These are phyloP conservation scores for Hyperoplus lanceolatus DNA, from an alignment of 2,797 vertebrate species.

Conservation along the genomic window DNA sequence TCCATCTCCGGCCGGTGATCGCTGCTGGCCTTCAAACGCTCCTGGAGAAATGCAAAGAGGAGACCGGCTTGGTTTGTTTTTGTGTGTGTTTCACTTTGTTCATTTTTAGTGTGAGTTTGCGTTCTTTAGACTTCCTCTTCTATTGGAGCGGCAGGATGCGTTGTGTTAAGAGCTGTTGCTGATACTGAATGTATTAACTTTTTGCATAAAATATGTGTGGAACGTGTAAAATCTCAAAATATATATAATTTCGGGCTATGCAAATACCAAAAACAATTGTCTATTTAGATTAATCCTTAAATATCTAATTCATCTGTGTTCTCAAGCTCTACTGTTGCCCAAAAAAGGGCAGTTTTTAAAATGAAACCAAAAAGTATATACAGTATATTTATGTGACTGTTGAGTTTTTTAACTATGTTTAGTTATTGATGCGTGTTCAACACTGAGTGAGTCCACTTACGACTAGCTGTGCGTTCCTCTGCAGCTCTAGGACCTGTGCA, in stretches of 20 bases:
- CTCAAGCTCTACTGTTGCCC: too few species aligned
- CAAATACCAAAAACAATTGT: too few species aligned
- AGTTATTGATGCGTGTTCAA: neutral
- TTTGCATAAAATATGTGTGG: neutral
- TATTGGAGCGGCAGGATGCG: conserved; percentile 22
- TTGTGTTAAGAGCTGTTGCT: neutral
- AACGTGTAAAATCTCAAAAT: neutral
- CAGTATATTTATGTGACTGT: too few species aligned
- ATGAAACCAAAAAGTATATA: too few species aligned
- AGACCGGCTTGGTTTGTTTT: conserved; percentile 11
- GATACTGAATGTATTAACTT: neutral
- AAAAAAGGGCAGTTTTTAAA: too few species aligned
- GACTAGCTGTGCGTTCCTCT: conserved; percentile 94
- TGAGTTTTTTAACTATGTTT: neutral
- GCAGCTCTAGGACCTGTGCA: conserved; percentile 94
- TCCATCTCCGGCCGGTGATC: conserved; percentile 92
- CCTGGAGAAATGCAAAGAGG: conserved; percentile 81
- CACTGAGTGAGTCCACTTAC: conserved; percentile 78
- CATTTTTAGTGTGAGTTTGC: neutral
- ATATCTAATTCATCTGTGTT: too few species aligned
- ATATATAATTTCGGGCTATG: too few species aligned
- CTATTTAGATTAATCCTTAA: too few species aligned
- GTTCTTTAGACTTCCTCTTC: conserved; percentile 23
- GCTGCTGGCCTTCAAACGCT: conserved; percentile 91
- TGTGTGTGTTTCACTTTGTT: neutral